Percentiles rank a stretch among this genome's conserved stretches.
phyloP scores from a whole-genome alignment of 2,113 vertebrate genomes.

The Malurus elegans region DNA sequence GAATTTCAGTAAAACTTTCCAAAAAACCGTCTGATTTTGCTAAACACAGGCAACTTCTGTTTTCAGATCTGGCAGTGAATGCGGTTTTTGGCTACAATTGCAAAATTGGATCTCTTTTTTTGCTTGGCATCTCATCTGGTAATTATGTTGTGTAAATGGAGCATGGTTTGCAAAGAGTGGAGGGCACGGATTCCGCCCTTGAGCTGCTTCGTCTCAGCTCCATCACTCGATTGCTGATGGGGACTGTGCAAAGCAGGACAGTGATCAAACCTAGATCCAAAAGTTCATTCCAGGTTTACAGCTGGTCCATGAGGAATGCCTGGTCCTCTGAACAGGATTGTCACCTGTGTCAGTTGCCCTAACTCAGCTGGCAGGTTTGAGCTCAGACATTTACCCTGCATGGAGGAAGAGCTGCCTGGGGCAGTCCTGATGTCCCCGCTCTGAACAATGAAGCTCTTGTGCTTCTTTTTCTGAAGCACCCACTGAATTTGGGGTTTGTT shows the following conservation, averaged over 20 bases:
- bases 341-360: background rate
- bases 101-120: background rate
- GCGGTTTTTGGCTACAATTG: background rate
- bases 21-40: background rate
- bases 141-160: background rate
- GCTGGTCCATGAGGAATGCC: background rate
- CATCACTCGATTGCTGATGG: background rate
- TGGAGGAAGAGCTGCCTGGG: rapidly evolving
- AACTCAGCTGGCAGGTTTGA: background rate
- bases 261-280: background rate
- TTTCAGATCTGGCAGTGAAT: background rate
- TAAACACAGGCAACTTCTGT: background rate
- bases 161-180: background rate
- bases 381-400: background rate
- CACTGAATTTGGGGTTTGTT: background rate
- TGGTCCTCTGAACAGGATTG: background rate
- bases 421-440: background rate
- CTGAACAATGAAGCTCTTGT: background rate
- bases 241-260: background rate
- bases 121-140: background rate
- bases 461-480: background rate
- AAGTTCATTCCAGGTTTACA: background rate
- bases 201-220: background rate
- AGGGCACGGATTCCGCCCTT: background rate
- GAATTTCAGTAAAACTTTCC: background rate